These are phyloP conservation scores for Nephrotoma flavescens DNA, from an alignment of 2,888 invertebrate species.

Conservation along the genomic window DNA sequence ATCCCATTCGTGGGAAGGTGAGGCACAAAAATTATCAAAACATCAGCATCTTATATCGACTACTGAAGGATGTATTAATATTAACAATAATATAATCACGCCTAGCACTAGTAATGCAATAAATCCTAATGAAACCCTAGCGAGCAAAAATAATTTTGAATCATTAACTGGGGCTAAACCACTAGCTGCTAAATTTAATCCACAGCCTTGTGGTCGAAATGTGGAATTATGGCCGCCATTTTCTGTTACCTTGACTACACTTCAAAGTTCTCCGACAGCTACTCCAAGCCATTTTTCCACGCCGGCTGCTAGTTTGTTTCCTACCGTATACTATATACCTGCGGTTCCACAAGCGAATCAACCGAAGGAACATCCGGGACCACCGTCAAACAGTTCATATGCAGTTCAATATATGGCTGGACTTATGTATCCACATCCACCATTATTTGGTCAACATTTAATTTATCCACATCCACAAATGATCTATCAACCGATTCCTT, in stretches of 20 bases:
- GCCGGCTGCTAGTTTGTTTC: constrained; percentile 31
- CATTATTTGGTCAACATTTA: constrained; percentile 30
- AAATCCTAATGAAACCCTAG: not conserved
- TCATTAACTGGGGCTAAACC: not conserved
- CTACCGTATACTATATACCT: constrained; percentile 43
- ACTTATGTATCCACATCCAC: constrained; percentile 41
- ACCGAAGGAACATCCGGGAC: constrained; percentile 20
- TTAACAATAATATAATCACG: not conserved
- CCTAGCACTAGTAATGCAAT: constrained; percentile 13
- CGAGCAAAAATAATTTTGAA: not conserved
- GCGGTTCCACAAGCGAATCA: constrained; percentile 23
- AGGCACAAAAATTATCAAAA: constrained; percentile 39
- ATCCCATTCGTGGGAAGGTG: constrained; percentile 44
- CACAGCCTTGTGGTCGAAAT: constrained; percentile 17
- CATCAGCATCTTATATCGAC: constrained; percentile 32
- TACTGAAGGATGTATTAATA: not conserved
- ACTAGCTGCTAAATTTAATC: not conserved
- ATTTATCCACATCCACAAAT: constrained; percentile 40
- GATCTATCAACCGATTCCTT: constrained; percentile 43
- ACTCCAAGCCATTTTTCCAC: constrained; percentile 22
- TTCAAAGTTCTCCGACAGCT: constrained; percentile 19
- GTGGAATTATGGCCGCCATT: constrained; percentile 46
- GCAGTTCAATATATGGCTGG: constrained; percentile 48
- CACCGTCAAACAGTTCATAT: constrained; percentile 19
- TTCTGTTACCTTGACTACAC: constrained; percentile 34